Conservation (phyloP, 2,797 vertebrate species). For the Peromyscus melanophrys region DNA sequence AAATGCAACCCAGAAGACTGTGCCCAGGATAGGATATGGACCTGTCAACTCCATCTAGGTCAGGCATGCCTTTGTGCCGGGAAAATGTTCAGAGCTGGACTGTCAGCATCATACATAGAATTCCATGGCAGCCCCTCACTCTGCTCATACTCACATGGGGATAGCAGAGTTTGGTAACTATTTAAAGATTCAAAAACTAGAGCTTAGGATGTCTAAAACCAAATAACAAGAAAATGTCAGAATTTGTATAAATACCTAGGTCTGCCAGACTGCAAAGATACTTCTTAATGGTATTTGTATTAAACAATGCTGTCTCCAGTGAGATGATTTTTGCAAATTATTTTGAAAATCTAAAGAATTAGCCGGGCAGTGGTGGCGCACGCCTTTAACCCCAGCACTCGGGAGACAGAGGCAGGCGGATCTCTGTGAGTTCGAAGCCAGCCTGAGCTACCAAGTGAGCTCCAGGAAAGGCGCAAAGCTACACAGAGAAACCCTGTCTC, state of each 20-base stretch:
- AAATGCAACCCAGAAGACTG: background rate
- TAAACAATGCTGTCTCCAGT: background rate
- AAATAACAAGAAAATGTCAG: slow-evolving; percentile 42
- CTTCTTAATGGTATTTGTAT: background rate
- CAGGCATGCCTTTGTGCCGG: background rate
- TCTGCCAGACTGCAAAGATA: background rate
- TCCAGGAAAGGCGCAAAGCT: too few species aligned
- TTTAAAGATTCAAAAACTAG: slow-evolving; percentile 23
- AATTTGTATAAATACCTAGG: background rate
- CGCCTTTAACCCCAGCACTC: too few species aligned
- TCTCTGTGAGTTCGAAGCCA: too few species aligned
- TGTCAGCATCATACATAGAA: background rate
- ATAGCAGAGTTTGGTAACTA: background rate
- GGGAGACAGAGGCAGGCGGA: too few species aligned
- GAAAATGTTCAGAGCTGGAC: background rate
- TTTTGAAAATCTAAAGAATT: background rate
- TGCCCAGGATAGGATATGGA: background rate
- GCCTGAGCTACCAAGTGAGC: too few species aligned
- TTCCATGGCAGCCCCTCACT: background rate
- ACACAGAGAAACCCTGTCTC: too few species aligned
- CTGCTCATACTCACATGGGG: background rate
- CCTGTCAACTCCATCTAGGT: background rate
- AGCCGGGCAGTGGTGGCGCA: too few species aligned
- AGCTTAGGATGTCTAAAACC: background rate
- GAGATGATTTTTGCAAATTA: background rate